phyloP scores from a whole-genome alignment of 2,797 vertebrate genomes.

The Rhabdophis nuchalis region DNA sequence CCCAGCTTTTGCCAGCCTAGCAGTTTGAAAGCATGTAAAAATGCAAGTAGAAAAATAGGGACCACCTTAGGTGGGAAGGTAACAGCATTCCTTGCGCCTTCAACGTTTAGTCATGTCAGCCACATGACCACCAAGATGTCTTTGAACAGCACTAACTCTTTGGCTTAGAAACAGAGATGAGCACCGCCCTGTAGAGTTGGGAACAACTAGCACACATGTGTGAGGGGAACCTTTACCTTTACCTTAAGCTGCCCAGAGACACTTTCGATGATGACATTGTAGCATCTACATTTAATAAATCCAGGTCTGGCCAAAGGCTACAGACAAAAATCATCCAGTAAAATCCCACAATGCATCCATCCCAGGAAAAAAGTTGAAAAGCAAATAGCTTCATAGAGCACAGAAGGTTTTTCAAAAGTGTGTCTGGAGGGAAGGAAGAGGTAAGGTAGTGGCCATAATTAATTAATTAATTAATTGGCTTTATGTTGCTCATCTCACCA shows the following conservation, averaged over 20 bases:
- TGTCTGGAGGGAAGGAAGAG: background rate
- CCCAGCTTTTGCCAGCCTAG: too few species aligned
- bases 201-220: too few species aligned
- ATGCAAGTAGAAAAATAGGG: too few species aligned
- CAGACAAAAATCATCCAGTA: background rate
- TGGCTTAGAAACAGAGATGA: too few species aligned
- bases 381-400: background rate
- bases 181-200: too few species aligned
- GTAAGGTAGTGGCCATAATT: background rate
- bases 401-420: background rate
- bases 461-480: background rate
- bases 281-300: background rate
- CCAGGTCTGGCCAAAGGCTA: background rate
- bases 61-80: too few species aligned
- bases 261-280: background rate
- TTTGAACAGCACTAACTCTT: too few species aligned
- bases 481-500: background rate
- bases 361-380: background rate
- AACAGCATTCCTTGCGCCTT: too few species aligned
- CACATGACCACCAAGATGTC: too few species aligned
- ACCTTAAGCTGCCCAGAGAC: background rate
- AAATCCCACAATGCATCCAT: background rate
- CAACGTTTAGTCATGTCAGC: too few species aligned
- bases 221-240: too few species aligned
- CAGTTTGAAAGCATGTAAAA: too few species aligned